Evolutionary conservation across 2,888 invertebrate genomes (phyloP).

Genomic region (Hyles lineata): DNA sequence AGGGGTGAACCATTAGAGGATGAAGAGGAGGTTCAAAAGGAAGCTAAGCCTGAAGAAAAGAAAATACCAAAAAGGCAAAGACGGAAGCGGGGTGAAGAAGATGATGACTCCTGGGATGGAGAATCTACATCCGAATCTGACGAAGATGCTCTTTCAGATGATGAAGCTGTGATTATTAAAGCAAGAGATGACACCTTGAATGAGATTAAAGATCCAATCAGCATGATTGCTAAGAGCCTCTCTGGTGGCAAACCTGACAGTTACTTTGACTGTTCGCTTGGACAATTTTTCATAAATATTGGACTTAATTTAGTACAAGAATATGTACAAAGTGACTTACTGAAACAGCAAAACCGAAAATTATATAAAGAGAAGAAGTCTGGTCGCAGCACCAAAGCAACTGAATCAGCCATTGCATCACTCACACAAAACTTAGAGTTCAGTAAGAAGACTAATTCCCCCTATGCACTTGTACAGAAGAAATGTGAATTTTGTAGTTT

Average conservation of each 20-base stretch:
- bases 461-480: conserved; percentile 91
- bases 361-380: conserved; percentile 88
- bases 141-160: conserved; percentile 76
- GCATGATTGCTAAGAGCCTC: conserved; percentile 71
- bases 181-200: conserved; percentile 83
- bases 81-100: conserved; percentile 75
- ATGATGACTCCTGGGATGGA: conserved; percentile 87
- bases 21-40: conserved; percentile 55
- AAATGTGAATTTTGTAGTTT: conserved; percentile 96
- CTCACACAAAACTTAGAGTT: conserved; percentile 94
- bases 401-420: conserved; percentile 93
- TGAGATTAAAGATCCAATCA: conserved; percentile 78
- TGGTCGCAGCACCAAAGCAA: conserved; percentile 88
- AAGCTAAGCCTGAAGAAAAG: conserved; percentile 58
- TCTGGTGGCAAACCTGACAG: conserved; percentile 85
- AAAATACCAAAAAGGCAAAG: conserved; percentile 68
- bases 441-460: conserved; percentile 94
- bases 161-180: conserved; percentile 82
- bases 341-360: conserved; percentile 95
- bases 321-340: conserved; percentile 95
- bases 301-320: conserved; percentile 97
- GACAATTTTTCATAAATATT: conserved; percentile 96
- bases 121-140: conserved; percentile 83
- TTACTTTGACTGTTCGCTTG: conserved; percentile 95
- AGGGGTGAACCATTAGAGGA: conserved; percentile 54